Base-by-base conservation (phyloP, 2,797 vertebrate species). In the Syndactyla subalaris region DNA sequence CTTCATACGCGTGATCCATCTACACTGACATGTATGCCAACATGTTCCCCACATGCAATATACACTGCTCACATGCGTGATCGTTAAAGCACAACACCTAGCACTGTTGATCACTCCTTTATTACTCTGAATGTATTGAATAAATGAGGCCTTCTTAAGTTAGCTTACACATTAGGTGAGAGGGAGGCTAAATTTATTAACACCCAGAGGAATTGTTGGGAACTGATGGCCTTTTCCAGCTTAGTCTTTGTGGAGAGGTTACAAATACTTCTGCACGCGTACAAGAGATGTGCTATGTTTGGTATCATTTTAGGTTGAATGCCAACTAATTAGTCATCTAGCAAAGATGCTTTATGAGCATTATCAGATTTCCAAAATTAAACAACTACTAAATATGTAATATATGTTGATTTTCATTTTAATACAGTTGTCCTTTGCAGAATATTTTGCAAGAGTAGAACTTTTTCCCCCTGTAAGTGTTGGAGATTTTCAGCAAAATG, bases 291-390 rank as follows among this genome's bases (percentile, higher is more conserved):
- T 85, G 75, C 95, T 96, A 91, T 95, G 91, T 95, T 96, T 95
- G 93, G 96, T 80, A 92, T 63, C 59, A 8, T 96, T 96, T 94
- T 88, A 85, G 89, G 95, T 97, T 96, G 95, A 97, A 97, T 96
- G 93, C 92, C 90, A 85, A 94, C 84, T 94, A 93, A 96, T 95
- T 95, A 96, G 84, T 93, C 95, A 97, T 91, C 74, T 74, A 95
- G 91, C 93, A 92, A 96, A 95, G 75, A 96, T 95, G 94, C 93
- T 93, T 94, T 94, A 91, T 93, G 92, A 86, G 91, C 91, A 90
- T 90, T 97, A 97, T 95, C 84, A 91, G 93, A 89, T 66, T 96
- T 92, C 96, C 73, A 94, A 97, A 96, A 95, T 96, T 95, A 91
- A 93, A 79, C 92, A 49, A 67, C 92, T 87, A 90, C 93, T 93